Conservation (phyloP, 2,797 vertebrate genomes). For the Champsocephalus esox region DNA sequence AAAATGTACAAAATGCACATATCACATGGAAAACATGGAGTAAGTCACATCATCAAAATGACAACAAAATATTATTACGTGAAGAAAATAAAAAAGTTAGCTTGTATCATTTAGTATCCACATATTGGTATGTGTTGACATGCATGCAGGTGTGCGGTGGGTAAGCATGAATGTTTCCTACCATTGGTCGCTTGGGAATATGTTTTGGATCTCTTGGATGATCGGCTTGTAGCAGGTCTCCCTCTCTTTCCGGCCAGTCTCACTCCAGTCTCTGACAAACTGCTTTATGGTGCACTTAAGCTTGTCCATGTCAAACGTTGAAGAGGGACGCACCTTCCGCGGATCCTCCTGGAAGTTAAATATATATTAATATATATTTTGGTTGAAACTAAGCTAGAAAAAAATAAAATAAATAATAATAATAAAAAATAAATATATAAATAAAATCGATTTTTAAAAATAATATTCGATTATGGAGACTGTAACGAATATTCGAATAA, state of each 20-base stretch:
- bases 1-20: slow-evolving; percentile 73
- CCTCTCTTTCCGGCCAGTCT: slow-evolving; percentile 91
- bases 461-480: too few species aligned
- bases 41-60: slow-evolving; percentile 45
- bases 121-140: slow-evolving; percentile 13
- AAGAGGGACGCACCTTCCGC: slow-evolving; percentile 88
- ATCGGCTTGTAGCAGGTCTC: slow-evolving; percentile 96
- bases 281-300: slow-evolving; percentile 99
- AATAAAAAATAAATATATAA: too few species aligned
- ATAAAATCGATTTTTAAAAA: too few species aligned
- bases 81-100: background rate
- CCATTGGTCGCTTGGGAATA: slow-evolving; percentile 94
- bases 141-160: slow-evolving; percentile 15
- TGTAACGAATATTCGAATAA: too few species aligned
- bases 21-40: slow-evolving; percentile 70
- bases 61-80: slow-evolving; percentile 1
- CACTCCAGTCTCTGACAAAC: slow-evolving; percentile 99
- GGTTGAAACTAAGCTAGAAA: too few species aligned
- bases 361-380: background rate
- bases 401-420: too few species aligned
- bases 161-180: slow-evolving; percentile 74
- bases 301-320: slow-evolving; percentile 99
- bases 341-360: slow-evolving; percentile 70
- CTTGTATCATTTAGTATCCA: background rate
- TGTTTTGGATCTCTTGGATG: slow-evolving; percentile 93